Conservation (phyloP, 2,797 vertebrate species). For the Echeneis naucrates region DNA sequence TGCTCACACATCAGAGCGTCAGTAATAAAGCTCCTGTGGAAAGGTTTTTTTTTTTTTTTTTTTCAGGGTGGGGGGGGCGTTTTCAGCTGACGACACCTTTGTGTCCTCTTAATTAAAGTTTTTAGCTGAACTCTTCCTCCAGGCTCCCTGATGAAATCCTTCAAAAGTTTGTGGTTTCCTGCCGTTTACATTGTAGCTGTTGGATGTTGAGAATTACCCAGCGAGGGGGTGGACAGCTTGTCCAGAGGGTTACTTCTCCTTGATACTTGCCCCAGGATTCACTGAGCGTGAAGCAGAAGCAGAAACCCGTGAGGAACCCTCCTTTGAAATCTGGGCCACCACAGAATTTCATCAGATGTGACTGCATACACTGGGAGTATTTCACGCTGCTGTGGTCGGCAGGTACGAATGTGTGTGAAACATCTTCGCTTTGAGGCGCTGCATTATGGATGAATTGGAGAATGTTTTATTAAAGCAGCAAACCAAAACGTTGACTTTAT, state of each 20-base stretch:
- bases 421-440: slow-evolving; percentile 18
- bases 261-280: slow-evolving; percentile 37
- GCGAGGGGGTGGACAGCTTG: slow-evolving; percentile 6
- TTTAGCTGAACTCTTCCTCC: background rate
- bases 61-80: too few relatives aligned
- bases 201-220: slow-evolving; percentile 31
- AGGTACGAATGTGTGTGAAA: slow-evolving; percentile 1
- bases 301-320: slow-evolving; percentile 17
- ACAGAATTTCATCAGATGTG: slow-evolving; percentile 30
- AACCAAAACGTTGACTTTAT: slow-evolving; percentile 32
- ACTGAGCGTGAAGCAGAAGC: slow-evolving; percentile 42
- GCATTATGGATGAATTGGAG: slow-evolving; percentile 41
- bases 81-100: background rate
- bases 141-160: background rate
- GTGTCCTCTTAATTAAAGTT: background rate
- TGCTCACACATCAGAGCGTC: background rate
- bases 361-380: background rate
- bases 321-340: slow-evolving; percentile 48
- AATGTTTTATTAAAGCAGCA: slow-evolving; percentile 59
- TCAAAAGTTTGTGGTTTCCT: background rate
- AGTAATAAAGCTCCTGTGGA: background rate
- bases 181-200: background rate
- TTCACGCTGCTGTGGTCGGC: slow-evolving; percentile 8
- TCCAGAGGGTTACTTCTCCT: slow-evolving; percentile 14
- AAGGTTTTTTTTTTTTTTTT: too few relatives aligned